Conservation (phyloP, 1,140 invertebrate species). For the Chlorops oryzae region DNA sequence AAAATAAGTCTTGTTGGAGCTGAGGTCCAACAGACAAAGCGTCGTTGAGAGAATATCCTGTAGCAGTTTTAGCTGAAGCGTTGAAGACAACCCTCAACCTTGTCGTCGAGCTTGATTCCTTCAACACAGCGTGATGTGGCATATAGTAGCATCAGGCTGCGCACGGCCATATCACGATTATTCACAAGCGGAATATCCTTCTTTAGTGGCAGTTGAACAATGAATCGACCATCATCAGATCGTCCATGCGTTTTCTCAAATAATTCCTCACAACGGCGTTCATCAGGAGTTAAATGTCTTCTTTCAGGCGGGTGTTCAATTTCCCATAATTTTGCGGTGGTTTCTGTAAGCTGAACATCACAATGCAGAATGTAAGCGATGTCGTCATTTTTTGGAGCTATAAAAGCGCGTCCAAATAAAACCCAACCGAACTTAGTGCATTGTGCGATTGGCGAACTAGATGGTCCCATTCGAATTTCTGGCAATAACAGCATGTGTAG, state of each 20-base stretch:
- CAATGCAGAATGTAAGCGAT: not conserved
- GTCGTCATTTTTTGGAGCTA: not conserved
- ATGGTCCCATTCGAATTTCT: slow-evolving; percentile 1
- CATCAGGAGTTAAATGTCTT: not conserved
- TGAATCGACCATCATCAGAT: not conserved
- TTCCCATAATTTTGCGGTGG: slow-evolving; percentile 3
- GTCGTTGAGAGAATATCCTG: slow-evolving; percentile 33
- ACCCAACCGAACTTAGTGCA: slow-evolving; percentile 1
- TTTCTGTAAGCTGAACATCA: not conserved
- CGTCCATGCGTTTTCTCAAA: not conserved
- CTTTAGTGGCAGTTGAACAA: slow-evolving; percentile 5
- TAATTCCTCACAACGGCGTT: not conserved
- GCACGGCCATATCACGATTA: not conserved
- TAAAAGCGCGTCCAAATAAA: not conserved
- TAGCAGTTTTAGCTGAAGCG: slow-evolving; percentile 1
- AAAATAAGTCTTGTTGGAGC: not conserved
- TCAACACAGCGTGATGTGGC: slow-evolving; percentile 12
- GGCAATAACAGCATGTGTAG: not conserved
- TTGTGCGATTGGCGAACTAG: slow-evolving; percentile 1
- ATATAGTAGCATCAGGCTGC: slow-evolving; percentile 9
- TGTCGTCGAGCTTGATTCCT: slow-evolving; percentile 23
- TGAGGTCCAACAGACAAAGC: slow-evolving; percentile 19
- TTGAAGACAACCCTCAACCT: slow-evolving; percentile 20
- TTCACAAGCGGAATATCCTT: not conserved
- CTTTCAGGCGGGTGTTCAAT: not conserved